A percentile compares a stretch with the other conserved stretches of the same genome.
These are phyloP conservation scores for Porites divaricata DNA, from an alignment of 92 coral and sea anemone genomes.

Conservation along the genomic window DNA sequence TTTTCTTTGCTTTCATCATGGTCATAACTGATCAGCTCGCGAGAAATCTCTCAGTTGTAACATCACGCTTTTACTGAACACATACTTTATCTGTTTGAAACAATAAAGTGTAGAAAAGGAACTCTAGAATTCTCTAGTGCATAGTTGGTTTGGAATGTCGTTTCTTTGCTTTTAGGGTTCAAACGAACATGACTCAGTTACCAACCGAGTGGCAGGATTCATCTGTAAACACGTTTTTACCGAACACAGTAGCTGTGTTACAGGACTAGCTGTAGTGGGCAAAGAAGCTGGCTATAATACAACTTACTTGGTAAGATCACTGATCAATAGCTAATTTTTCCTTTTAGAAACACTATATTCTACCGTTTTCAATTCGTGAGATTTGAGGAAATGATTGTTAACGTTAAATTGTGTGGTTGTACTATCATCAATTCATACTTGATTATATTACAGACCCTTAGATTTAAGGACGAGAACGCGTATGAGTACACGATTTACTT, in stretches of 20 bases:
- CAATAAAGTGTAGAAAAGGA: background rate
- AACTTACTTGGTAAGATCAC: constrained; percentile 80
- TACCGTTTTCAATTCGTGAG: background rate
- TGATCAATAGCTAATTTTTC: background rate
- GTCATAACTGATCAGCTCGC: too few species aligned
- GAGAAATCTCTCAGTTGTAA: too few species aligned
- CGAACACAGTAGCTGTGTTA: constrained; percentile 89
- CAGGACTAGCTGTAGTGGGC: constrained; percentile 93
- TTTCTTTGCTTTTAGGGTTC: constrained; percentile 47
- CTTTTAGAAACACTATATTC: background rate
- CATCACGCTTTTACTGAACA: too few species aligned
- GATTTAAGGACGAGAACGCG: too few species aligned
- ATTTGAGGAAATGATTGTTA: too few species aligned
- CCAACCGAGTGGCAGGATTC: constrained; percentile 97
- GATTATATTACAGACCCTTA: too few species aligned
- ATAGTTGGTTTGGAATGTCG: background rate
- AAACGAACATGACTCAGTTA: constrained; percentile 90
- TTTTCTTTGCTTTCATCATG: too few species aligned
- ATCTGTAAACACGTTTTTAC: constrained; percentile 91
- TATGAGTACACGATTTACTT: too few species aligned
- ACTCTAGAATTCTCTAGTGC: background rate
- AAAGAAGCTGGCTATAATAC: constrained; percentile 85
- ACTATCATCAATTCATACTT: too few species aligned
- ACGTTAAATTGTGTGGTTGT: too few species aligned
- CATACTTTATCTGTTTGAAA: background rate